phyloP scores from a whole-genome alignment of 2,797 vertebrate species.

The Stomatorhinus walkeri region DNA sequence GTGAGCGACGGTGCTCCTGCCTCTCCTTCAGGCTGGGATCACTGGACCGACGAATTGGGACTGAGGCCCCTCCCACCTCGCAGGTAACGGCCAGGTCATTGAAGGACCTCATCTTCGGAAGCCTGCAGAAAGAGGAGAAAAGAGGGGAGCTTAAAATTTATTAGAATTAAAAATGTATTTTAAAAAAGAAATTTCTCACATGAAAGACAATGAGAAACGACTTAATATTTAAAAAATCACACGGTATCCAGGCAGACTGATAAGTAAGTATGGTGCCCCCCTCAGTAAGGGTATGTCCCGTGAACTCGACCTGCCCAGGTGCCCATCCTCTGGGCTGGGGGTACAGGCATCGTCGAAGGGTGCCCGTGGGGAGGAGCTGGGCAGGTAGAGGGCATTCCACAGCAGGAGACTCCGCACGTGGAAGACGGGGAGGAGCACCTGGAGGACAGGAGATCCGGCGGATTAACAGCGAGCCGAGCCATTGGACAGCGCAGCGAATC shows the following conservation, averaged over 20 bases:
- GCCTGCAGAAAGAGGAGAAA: slow-evolving; percentile 49
- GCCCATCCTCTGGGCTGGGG: slow-evolving; percentile 78
- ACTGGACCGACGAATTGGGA: slow-evolving; percentile 80
- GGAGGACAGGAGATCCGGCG: background rate
- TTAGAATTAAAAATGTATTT: background rate
- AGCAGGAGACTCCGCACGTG: slow-evolving; percentile 92
- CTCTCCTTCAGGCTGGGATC: slow-evolving; percentile 93
- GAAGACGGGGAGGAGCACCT: slow-evolving; percentile 95
- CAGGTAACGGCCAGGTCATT: slow-evolving; percentile 87
- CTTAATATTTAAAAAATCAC: background rate
- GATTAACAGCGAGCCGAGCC: background rate
- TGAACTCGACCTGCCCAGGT: slow-evolving; percentile 81
- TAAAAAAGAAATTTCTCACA: background rate
- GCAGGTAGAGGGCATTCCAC: slow-evolving; percentile 93
- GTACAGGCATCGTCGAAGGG: slow-evolving; percentile 84
- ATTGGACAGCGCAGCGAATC: background rate
- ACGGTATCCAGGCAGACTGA: background rate
- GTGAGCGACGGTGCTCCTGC: slow-evolving; percentile 87
- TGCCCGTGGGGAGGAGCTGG: slow-evolving; percentile 85
- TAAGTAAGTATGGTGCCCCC: background rate
- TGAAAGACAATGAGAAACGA: slow-evolving; percentile 6
- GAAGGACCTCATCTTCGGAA: slow-evolving; percentile 90
- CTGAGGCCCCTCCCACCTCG: slow-evolving; percentile 68
- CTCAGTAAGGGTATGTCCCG: background rate
- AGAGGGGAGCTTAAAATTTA: background rate